phyloP scores from a whole-genome alignment of 2,113 vertebrate genomes.

The Mirza zaza region DNA sequence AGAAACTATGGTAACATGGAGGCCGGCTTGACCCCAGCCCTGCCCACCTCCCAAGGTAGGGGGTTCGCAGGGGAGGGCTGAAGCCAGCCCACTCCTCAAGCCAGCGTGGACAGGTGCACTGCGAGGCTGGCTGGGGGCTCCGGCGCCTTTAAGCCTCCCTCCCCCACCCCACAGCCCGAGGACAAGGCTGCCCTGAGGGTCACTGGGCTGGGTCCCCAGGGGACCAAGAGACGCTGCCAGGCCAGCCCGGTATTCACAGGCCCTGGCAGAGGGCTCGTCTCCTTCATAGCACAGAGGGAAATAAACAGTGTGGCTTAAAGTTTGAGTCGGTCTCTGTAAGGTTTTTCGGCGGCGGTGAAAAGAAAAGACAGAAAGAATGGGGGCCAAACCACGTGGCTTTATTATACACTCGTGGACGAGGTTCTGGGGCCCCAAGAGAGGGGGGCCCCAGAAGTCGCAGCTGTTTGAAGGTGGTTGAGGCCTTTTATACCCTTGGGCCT shows the following conservation, averaged over 20 bases:
- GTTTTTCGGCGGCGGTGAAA: too few species aligned
- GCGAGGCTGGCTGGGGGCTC: neutral
- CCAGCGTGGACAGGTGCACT: neutral
- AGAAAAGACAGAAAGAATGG: too few species aligned
- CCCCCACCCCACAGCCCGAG: neutral
- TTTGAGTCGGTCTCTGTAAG: neutral
- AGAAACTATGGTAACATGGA: neutral
- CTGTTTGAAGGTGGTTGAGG: too few species aligned
- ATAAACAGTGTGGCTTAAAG: conserved; percentile 27
- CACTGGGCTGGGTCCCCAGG: neutral
- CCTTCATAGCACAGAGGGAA: neutral
- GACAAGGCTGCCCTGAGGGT: neutral
- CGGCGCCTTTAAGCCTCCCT: neutral
- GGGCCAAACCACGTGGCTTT: too few species aligned
- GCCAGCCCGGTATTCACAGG: neutral
- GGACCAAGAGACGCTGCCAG: neutral
- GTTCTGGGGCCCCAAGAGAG: too few species aligned
- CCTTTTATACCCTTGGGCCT: too few species aligned
- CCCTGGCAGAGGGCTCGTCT: neutral
- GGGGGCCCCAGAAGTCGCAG: too few species aligned
- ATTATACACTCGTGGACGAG: too few species aligned
- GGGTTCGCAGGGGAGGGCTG: neutral
- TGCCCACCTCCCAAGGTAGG: neutral
- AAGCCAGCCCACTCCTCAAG: too few species aligned
- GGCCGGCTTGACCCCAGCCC: rapidly evolving